Evolutionary conservation across 1,140 invertebrate species (phyloP), one percentile per base, ranked within the genome.

Genomic region (Portunus trituberculatus): DNA sequence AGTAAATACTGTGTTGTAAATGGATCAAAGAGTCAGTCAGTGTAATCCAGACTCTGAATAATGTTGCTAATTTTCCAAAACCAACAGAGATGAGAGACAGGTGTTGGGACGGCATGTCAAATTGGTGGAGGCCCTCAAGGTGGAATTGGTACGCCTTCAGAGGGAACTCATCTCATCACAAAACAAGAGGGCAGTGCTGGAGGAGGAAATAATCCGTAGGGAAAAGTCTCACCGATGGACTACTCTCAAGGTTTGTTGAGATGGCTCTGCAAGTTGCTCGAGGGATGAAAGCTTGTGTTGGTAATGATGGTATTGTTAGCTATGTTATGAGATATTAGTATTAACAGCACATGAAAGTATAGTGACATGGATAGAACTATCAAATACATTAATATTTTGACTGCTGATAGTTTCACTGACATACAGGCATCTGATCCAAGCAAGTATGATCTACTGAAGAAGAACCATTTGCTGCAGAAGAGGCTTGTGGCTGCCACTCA

Each of bases 91-190:
- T 25, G 95, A 96, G 39, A n/a, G 95, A 20, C 91, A 96, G 48
- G 95, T 96, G 83, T 8, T 96, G 31, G 82, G 46, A 3, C 95
- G 95, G 45, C 95, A 96, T 20, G 95, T 96, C 14, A 91, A 92
- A 46, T 67, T 96, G 46, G 93, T 96, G 52, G 93, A 96, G 82
- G 90, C 95, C 90, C 93, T 96, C 31, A 96, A 96, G 90, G 95
- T 94, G 90, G 95, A 96, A 82, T 39, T 96, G 93, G 95, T 94
- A 76, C 93, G 95, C 31, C 93, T 94, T 29, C 95, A 96, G 93
- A 94, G 93, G 89, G 92, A 94, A 20, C 83, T 96, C 31, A 94
- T 96, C n/a, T 46, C 93, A 0, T 94, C 95, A 10, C 95, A 96
- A 82, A 96, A 96, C 45, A 94, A 96, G 90, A 87, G 93, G n/a